These are phyloP conservation scores for Teleopsis dalmanni DNA, from an alignment of 1,140 invertebrate genomes.

Conservation along the genomic window DNA sequence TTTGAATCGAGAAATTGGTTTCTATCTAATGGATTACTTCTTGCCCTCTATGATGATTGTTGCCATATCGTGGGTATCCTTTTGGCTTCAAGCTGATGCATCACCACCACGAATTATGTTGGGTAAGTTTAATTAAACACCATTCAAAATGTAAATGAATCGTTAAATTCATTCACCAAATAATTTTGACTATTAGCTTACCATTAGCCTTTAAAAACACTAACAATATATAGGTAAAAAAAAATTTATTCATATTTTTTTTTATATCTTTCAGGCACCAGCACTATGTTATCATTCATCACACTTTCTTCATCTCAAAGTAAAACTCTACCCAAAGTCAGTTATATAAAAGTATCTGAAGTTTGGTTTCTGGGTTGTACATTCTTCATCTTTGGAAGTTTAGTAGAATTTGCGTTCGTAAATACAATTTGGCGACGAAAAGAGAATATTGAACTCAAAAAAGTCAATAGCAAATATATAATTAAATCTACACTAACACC, in stretches of 20 bases:
- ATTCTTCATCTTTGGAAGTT: conserved; percentile 73
- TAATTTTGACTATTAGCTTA: too few relatives aligned
- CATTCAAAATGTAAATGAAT: background rate
- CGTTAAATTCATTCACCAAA: too few relatives aligned
- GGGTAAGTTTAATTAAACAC: conserved; percentile 46
- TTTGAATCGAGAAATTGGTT: conserved; percentile 72
- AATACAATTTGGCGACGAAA: conserved; percentile 80
- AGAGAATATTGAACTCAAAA: conserved; percentile 74
- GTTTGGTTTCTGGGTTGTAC: conserved; percentile 81
- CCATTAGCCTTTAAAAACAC: background rate
- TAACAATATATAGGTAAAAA: background rate
- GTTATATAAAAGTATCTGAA: conserved; percentile 82
- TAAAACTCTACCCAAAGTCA: conserved; percentile 77
- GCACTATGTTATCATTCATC: conserved; percentile 82
- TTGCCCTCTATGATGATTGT: conserved; percentile 83
- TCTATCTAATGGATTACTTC: conserved; percentile 84
- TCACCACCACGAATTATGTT: conserved; percentile 74
- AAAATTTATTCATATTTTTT: background rate
- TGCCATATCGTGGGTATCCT: conserved; percentile 83
- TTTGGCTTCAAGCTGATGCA: conserved; percentile 82
- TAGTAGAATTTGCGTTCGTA: conserved; percentile 83
- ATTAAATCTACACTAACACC: conserved; percentile 74
- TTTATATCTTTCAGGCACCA: conserved; percentile 52
- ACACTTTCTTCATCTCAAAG: conserved; percentile 69
- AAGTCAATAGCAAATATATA: conserved; percentile 77